Evolutionary conservation across 1,140 invertebrate genomes (phyloP), one percentile per base, ranked within the genome.

Genomic region (Polypedilum pembai): DNA sequence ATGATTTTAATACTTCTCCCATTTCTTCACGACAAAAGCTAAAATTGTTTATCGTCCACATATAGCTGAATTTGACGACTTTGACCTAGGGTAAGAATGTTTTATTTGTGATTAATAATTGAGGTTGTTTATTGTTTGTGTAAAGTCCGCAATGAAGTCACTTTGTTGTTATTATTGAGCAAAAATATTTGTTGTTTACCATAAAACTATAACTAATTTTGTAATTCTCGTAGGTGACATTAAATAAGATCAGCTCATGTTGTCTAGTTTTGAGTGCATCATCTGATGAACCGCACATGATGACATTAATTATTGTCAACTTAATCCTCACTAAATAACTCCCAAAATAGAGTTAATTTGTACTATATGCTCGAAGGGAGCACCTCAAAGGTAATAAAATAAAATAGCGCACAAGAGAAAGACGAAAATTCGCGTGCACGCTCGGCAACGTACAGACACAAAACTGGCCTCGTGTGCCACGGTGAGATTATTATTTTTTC

Each of bases 21-120:
- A 99, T 98, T 87, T 99, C 97, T 86, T 99, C 97, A 77, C 95
- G 91, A 85, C 95, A 97, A 86, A 99, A 99, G 87, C 95, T 98
- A 86, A 99, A 99, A 89, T 99, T 99, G 85, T 98, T 99, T 87
- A 99, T 99, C 80, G 97, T 99, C 98, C 98, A 99, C 94, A 99
- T 99, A 85, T 98, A 99, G 85, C 94, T 97, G 88, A 99, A 99
- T 86, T 99, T 99, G 75, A 98, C 95, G 83, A 99, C 96, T 91
- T 99, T 99, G 79, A 99, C 96, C 95, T 99, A 33, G 24, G 24
- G 91, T 17, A 83, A 80, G 80, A 81, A 77, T 3, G 24, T 33
- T 33, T 33, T 33, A 33, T 33, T 33, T 33, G 24, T 33, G 24
- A 33, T 33, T 33, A 33, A 33, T 5, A 33, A 33, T 33, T 33